Evolutionary conservation across 2,113 vertebrate genomes (phyloP).

Genomic region (Pontoporia blainvillei): DNA sequence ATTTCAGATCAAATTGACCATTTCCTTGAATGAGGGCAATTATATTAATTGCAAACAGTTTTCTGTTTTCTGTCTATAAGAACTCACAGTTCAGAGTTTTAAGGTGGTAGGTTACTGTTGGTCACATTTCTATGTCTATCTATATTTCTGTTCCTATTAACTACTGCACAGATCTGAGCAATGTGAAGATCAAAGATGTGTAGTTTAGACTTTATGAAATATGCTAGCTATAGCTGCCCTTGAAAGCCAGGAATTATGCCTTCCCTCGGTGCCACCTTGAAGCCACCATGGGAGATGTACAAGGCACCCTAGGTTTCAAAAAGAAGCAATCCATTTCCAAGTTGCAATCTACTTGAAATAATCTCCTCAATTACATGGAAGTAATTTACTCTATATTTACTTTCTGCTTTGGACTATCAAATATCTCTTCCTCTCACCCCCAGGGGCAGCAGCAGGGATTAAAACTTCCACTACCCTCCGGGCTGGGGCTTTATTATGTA

Average conservation of each 20-base stretch:
- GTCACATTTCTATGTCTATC: neutral
- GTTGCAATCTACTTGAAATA: constrained; percentile 71
- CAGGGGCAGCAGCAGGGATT: constrained; percentile 66
- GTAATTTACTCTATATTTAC: constrained; percentile 74
- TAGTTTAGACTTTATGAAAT: neutral
- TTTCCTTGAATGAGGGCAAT: constrained; percentile 40
- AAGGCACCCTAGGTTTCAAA: constrained; percentile 57
- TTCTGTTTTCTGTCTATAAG: constrained; percentile 40
- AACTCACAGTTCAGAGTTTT: neutral
- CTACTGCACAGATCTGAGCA: constrained; percentile 43
- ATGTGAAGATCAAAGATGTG: neutral
- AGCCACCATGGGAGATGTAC: constrained; percentile 6
- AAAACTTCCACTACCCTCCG: constrained; percentile 55
- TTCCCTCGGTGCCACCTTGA: constrained; percentile 26
- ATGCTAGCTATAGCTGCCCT: neutral
- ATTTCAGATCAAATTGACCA: constrained; percentile 60
- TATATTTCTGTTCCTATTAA: constrained; percentile 13
- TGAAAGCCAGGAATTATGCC: neutral
- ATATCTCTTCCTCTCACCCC: constrained; percentile 71
- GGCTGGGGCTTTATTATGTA: constrained; percentile 50
- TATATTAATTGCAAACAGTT: constrained; percentile 51
- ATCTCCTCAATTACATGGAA: constrained; percentile 75
- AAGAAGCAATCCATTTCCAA: constrained; percentile 69
- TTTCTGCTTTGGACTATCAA: constrained; percentile 69
- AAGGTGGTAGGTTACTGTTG: constrained; percentile 22